Evolutionary conservation across 1,140 invertebrate genomes (phyloP), one percentile per base, ranked within the genome.

Genomic region (Ooceraea biroi): DNA sequence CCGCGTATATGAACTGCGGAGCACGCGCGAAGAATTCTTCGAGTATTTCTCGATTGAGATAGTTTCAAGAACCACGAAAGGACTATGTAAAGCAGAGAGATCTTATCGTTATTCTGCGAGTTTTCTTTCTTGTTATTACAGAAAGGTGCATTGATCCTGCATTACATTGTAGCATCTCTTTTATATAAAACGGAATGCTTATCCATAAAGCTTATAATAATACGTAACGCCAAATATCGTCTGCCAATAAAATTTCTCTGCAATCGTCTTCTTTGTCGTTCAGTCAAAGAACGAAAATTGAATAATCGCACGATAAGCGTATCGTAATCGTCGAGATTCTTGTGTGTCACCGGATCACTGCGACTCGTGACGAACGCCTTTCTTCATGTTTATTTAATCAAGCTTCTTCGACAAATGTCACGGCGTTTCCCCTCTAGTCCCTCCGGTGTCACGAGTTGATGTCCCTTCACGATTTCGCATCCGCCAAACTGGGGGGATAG

Each of bases 341-440:
- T 71, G 68, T 50, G 65, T 58, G 63, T 71, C 69, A 82, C 63
- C 66, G 68, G 46, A 76, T 65, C 48, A 52, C 55, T 52, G 27
- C 27, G 55, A 52, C 44, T 17, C 71, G 58, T 77, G 52, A 88
- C 83, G 71, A 85, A 82, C 77, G 76, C 58, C 77, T 85, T 82
- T 88, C 86, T 90, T 85, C 82, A 89, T 90, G 86, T 86, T 85
- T 90, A 89, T 90, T 90, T 89, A 89, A 90, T 90, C 88, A 82
- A 83, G 83, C 80, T 82, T 87, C 88, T 72, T 57, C 82, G 85
- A 57, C 78, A 41, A 80, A 82, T 65, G 82, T 86, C 87, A 85
- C 82, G 72, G 22, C 60, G 66, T 83, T 73, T 65, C 58, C 52
- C 71, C 50, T 69, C 50, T 36, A 63, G 12, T 50, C 82, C 76